A percentile compares a stretch with the other conserved stretches of the same genome.
Evolutionary conservation across 2,888 invertebrate genomes (phyloP).

Genomic region (Diaphora mendica): DNA sequence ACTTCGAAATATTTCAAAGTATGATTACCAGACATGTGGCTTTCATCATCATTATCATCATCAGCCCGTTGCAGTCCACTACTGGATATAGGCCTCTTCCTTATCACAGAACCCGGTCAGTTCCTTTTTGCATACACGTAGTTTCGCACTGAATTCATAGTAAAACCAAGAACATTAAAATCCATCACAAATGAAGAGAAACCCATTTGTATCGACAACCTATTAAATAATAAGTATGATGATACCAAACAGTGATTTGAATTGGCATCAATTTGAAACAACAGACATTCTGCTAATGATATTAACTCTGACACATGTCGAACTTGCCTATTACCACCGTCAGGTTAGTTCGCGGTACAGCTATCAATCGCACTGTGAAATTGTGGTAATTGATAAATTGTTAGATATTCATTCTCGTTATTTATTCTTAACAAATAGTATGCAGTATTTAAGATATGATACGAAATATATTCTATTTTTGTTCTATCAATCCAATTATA

Average conservation of each 20-base stretch:
- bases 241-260: constrained; percentile 19
- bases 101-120: too few relatives aligned
- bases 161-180: too few relatives aligned
- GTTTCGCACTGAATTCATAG: too few relatives aligned
- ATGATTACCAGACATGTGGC: too few relatives aligned
- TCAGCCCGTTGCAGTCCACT: too few relatives aligned
- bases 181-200: background rate
- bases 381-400: constrained; percentile 5
- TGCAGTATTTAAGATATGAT: too few relatives aligned
- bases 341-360: constrained; percentile 34
- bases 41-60: too few relatives aligned
- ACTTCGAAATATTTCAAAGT: too few relatives aligned
- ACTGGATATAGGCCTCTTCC: too few relatives aligned
- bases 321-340: constrained; percentile 36
- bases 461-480: too few relatives aligned
- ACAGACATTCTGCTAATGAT: constrained; percentile 36
- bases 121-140: too few relatives aligned
- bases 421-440: background rate
- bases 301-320: constrained; percentile 50
- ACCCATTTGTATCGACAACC: background rate
- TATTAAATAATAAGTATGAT: constrained; percentile 7
- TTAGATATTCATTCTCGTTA: background rate
- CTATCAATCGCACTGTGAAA: constrained; percentile 12
- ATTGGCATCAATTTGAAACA: constrained; percentile 27
- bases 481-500: too few relatives aligned